These are phyloP conservation scores for Tichodroma muraria DNA, from an alignment of 2,113 vertebrate genomes.

Conservation along the genomic window DNA sequence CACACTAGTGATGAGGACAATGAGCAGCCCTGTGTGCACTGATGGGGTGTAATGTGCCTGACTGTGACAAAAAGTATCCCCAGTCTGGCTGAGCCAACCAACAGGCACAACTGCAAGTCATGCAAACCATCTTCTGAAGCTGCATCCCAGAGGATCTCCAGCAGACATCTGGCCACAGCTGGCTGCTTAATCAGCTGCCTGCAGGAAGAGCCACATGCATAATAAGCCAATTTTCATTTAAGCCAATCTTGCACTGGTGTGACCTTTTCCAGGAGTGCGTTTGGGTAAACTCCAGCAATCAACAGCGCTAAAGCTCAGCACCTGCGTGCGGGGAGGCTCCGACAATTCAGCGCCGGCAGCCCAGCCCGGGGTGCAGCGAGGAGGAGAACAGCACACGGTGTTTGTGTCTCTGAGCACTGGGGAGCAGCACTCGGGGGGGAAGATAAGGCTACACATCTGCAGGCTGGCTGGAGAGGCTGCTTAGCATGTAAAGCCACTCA, in stretches of 20 bases:
- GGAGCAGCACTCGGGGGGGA: fast-evolving
- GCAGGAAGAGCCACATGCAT: not conserved
- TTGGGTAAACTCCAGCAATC: not conserved
- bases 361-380: fast-evolving
- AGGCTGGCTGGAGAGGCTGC: not conserved
- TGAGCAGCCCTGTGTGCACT: fast-evolving
- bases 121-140: not conserved
- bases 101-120: not conserved
- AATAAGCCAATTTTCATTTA: not conserved
- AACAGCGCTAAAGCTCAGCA: not conserved
- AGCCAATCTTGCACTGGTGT: not conserved
- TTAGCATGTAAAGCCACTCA: not conserved
- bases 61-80: not conserved
- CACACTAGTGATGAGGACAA: fast-evolving
- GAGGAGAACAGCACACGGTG: not conserved
- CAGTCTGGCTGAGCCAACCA: not conserved
- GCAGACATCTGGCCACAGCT: constrained; percentile 34
- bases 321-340: not conserved
- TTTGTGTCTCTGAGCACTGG: fast-evolving
- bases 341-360: fast-evolving
- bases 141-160: not conserved
- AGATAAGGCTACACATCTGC: not conserved
- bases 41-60: fast-evolving
- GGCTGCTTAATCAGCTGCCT: not conserved
- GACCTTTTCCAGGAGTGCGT: not conserved